phyloP scores from a whole-genome alignment of 1,140 invertebrate species.

The Musca domestica region DNA sequence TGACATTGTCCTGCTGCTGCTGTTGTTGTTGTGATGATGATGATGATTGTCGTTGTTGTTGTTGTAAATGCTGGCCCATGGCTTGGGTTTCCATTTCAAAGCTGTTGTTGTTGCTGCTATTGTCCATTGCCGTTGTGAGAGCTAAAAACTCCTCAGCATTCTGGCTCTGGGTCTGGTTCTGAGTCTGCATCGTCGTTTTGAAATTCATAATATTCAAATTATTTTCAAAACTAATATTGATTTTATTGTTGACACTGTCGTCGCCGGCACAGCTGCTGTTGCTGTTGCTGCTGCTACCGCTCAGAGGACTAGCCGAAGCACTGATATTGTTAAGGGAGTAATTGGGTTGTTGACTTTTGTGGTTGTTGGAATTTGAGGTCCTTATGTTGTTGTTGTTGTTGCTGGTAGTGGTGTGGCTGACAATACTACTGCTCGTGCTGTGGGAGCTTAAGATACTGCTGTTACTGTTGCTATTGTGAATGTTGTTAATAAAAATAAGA shows the following conservation, averaged over 20 bases:
- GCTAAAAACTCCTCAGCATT: neutral
- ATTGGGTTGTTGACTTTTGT: too few relatives aligned
- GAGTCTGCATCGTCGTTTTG: neutral
- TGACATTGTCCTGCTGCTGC: constrained; percentile 9
- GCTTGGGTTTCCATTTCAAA: constrained; percentile 5
- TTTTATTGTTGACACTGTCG: neutral
- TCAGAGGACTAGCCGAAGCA: neutral
- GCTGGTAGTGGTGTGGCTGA: neutral
- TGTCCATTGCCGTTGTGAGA: neutral
- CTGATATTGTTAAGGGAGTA: too few relatives aligned
- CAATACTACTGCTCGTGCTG: neutral
- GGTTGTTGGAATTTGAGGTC: neutral
- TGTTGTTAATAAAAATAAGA: neutral
- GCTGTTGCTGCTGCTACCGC: neutral
- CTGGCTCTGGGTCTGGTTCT: neutral
- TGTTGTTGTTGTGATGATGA: neutral
- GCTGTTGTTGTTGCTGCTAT: neutral
- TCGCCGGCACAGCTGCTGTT: neutral
- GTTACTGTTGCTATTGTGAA: constrained; percentile 13
- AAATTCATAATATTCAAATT: constrained; percentile 17
- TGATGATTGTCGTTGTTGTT: neutral
- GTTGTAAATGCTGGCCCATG: neutral
- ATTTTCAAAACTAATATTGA: constrained; percentile 14
- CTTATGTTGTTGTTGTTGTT: neutral
- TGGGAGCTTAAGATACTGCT: neutral